Conservation (phyloP, 1,140 invertebrate species). For the Myzus persicae region DNA sequence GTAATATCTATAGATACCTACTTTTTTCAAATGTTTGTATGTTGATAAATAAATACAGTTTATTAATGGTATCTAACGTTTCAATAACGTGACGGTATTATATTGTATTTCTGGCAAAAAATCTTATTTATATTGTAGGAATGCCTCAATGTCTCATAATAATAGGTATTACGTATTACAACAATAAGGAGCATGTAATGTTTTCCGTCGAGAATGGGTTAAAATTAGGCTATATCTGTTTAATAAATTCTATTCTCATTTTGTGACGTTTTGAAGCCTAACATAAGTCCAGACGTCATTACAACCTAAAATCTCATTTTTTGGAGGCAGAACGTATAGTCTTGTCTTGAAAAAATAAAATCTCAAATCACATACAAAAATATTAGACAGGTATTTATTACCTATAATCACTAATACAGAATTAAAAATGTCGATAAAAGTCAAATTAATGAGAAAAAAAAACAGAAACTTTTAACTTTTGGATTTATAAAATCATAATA, state of each 20-base stretch:
- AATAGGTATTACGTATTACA: not conserved
- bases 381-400: not conserved
- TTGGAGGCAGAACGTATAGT: not conserved
- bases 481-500: not conserved
- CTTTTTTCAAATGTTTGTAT: not conserved
- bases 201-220: not conserved
- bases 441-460: not conserved
- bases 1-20: not conserved
- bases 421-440: not conserved
- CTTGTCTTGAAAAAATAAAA: not conserved
- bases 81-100: too few species aligned
- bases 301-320: not conserved
- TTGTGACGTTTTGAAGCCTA: not conserved
- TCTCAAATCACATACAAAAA: not conserved
- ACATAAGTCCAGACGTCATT: not conserved
- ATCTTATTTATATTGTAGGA: not conserved
- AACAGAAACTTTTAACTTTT: not conserved
- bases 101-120: not conserved
- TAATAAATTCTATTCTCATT: not conserved
- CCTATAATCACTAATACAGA: not conserved
- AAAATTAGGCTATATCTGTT: not conserved
- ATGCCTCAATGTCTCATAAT: not conserved
- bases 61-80: too few species aligned
- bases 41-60: not conserved
- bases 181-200: not conserved